These are phyloP conservation scores for Penaeus chinensis DNA, from an alignment of 1,140 invertebrate species.

Conservation along the genomic window DNA sequence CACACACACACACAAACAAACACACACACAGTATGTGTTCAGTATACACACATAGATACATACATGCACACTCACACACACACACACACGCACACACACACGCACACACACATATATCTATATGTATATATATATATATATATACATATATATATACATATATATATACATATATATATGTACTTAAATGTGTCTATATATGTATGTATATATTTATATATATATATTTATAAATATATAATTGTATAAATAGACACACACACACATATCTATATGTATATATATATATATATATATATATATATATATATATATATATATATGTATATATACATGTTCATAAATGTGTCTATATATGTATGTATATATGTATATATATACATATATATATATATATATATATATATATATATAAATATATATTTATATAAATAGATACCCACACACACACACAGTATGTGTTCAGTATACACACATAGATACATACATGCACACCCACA, in stretches of 20 bases:
- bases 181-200: not conserved
- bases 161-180: not conserved
- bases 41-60: not conserved
- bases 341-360: not conserved
- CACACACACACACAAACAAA: not conserved
- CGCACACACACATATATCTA: not conserved
- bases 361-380: not conserved
- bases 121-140: constrained; percentile 7
- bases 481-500: no score
- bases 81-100: not conserved
- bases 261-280: constrained; percentile 5
- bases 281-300: constrained; percentile 21
- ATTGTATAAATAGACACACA: constrained; percentile 1
- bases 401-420: constrained; percentile 16
- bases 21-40: not conserved
- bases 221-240: constrained; percentile 13
- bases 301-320: constrained; percentile 20
- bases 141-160: constrained; percentile 16
- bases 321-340: not conserved
- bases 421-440: no score
- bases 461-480: no score
- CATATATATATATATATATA: not conserved
- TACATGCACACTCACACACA: not conserved
- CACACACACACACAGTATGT: no score
- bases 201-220: constrained; percentile 17